Percentiles rank a stretch among this genome's conserved stretches.
Conservation (phyloP, 2,888 invertebrate genomes). For the Thyatira batis region DNA sequence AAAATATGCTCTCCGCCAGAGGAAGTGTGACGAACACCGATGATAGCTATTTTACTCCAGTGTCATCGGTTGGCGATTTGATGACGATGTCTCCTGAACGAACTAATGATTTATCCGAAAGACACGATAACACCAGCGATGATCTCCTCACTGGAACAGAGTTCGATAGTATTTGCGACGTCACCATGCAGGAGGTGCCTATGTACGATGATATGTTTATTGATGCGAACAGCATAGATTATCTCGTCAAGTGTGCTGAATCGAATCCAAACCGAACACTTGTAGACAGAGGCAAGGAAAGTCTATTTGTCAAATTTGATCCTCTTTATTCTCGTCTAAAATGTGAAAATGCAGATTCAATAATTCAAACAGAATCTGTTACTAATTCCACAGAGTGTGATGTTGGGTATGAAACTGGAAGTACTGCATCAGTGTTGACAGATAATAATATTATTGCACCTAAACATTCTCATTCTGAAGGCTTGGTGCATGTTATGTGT, state of each 20-base stretch:
- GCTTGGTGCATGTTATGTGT: slow-evolving; percentile 39
- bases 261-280: slow-evolving; percentile 56
- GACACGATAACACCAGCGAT: slow-evolving; percentile 48
- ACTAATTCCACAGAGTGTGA: slow-evolving; percentile 59
- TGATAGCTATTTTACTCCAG: slow-evolving; percentile 62
- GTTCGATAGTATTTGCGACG: slow-evolving; percentile 70
- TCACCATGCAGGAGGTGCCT: slow-evolving; percentile 69
- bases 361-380: slow-evolving; percentile 37
- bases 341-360: slow-evolving; percentile 33
- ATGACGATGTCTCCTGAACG: slow-evolving; percentile 66
- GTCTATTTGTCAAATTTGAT: slow-evolving; percentile 86
- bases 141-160: slow-evolving; percentile 68
- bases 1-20: slow-evolving; percentile 53
- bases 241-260: slow-evolving; percentile 73
- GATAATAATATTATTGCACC: slow-evolving; percentile 50
- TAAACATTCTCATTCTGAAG: slow-evolving; percentile 56
- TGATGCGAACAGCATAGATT: slow-evolving; percentile 82
- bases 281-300: slow-evolving; percentile 80
- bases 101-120: slow-evolving; percentile 32
- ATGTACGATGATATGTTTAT: slow-evolving; percentile 74
- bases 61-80: slow-evolving; percentile 65
- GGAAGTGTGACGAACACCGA: slow-evolving; percentile 52
- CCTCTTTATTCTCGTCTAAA: slow-evolving; percentile 71
- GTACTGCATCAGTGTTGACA: slow-evolving; percentile 56
- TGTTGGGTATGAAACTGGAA: slow-evolving; percentile 73